These are phyloP conservation scores for Leptinotarsa juncta DNA, from an alignment of 2,888 invertebrate genomes.

Conservation along the genomic window DNA sequence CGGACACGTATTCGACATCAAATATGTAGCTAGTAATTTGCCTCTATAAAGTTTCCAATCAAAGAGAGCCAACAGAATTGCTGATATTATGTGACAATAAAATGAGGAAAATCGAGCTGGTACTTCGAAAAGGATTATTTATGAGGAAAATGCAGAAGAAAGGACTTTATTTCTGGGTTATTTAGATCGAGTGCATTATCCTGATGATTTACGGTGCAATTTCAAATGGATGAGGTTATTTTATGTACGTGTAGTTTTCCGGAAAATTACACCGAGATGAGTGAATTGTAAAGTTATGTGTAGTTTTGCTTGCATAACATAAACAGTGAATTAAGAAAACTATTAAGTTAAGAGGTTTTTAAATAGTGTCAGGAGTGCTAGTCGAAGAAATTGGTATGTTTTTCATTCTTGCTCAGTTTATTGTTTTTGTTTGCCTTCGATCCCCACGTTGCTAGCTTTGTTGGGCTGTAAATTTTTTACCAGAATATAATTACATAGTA, in stretches of 20 bases:
- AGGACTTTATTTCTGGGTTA: slow-evolving; percentile 10
- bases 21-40: slow-evolving; percentile 13
- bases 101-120: slow-evolving; percentile 6
- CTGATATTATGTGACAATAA: slow-evolving; percentile 18
- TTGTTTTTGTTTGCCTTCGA: no score
- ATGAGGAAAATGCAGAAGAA: slow-evolving; percentile 18
- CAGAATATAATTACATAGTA: no score
- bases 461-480: no score
- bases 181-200: slow-evolving; percentile 15
- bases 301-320: neutral
- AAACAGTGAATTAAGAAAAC: neutral
- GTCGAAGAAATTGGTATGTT: neutral
- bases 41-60: slow-evolving; percentile 17
- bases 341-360: neutral
- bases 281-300: neutral
- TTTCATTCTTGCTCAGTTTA: no score
- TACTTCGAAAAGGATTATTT: neutral
- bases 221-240: neutral
- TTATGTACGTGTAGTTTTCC: neutral
- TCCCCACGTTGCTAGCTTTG: no score
- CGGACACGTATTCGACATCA: neutral
- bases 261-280: neutral
- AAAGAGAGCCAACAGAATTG: slow-evolving; percentile 17
- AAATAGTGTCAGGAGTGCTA: neutral
- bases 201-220: slow-evolving; percentile 15